Evolutionary conservation across 2,113 vertebrate species (phyloP), one percentile per base, ranked within the genome.

Genomic region (Peromyscus leucopus): DNA sequence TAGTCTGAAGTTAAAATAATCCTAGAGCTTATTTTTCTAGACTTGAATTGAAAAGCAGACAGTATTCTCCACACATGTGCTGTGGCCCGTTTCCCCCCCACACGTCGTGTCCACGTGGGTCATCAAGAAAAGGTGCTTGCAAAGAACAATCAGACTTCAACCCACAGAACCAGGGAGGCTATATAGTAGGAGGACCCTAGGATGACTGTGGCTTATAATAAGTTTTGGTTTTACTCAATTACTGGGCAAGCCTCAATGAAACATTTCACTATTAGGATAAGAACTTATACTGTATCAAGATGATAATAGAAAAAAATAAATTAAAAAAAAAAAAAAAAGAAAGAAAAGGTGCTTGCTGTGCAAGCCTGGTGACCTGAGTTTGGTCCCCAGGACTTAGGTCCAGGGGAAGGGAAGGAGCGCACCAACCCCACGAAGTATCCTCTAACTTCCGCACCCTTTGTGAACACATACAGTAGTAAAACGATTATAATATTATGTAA

Each of bases 1-100:
- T 84, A 19, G 39, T 93, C 24, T 89, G 0, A 90, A 17, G 24
- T 95, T 87, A 59, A 48, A 96, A 46, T 39, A 97, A 90, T 92
- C 80, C 80, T 91, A 92, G 69, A 89, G 69, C 39, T 87, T 89
- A 17, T 86, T 91, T 94, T 94, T 89, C 57, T 19, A 92, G 75
- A 33, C 69, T 80, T 85, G 79, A 88, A 90, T 84, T 87, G 48
- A 57, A 94, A 97, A 91, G 51, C 88, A 91, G 24, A 46, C 28
- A 76, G 65, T 22, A 67, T 69, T 42, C 19, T 48, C 26, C 8
- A 86, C 39, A 86, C 63, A 86, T 12, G 28, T 86, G n/a, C 57
- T 61, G 3, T 84, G 80, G n/a, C 24, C 63, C 57, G 57, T 17
- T 84, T 31, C 24, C 15, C n/a, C n/a, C n/a, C 8, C n/a, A 84